Evolutionary conservation across 2,888 invertebrate genomes (phyloP).

Genomic region (Amphipoea lucens): DNA sequence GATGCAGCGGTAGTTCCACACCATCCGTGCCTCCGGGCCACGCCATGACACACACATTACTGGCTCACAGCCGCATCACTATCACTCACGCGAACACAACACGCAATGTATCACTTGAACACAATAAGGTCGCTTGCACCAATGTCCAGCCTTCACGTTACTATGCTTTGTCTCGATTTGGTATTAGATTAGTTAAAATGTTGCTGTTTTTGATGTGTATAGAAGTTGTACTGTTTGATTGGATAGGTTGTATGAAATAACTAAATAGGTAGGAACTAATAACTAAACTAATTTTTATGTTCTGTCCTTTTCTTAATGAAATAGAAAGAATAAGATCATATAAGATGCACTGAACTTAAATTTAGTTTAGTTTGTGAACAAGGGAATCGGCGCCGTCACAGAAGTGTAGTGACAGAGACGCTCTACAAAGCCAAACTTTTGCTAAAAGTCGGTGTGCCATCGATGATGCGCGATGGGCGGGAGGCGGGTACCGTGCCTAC

Average conservation of each 20-base stretch:
- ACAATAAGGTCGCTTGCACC: constrained; percentile 64
- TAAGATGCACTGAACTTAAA: no score
- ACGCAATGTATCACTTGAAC: constrained; percentile 58
- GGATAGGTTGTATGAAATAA: background rate
- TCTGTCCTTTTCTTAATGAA: no score
- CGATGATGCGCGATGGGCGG: background rate
- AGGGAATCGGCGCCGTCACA: no score
- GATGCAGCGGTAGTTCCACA: constrained; percentile 82
- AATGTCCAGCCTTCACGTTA: constrained; percentile 64
- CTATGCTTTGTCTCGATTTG: constrained; percentile 12
- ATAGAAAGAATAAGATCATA: no score
- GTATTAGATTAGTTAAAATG: constrained; percentile 1
- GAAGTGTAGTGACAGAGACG: background rate
- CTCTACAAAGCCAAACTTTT: background rate
- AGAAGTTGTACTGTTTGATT: constrained; percentile 11
- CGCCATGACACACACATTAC: constrained; percentile 81
- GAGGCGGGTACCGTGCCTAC: background rate
- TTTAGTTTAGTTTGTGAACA: no score
- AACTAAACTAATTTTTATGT: no score
- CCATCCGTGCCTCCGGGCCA: constrained; percentile 86
- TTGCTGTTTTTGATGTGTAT: constrained; percentile 18
- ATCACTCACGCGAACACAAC: constrained; percentile 38
- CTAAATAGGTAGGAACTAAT: no score
- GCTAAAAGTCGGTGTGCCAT: background rate
- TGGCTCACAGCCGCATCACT: constrained; percentile 58